Conservation (phyloP, 2,888 invertebrate species). For the Sphecodes monilicornis region DNA sequence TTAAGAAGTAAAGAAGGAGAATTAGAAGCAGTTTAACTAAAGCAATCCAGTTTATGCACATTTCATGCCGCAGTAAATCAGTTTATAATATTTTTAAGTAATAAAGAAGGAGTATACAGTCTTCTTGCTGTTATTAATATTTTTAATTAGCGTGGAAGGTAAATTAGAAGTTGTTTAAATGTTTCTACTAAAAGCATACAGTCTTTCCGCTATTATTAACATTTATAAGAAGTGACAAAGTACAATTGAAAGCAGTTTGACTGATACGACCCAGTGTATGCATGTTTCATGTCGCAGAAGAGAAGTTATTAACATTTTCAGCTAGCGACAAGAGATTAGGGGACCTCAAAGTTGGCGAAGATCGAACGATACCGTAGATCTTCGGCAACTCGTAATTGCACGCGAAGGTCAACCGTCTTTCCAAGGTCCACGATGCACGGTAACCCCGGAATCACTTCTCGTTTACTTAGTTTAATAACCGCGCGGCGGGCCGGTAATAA, state of each 20-base stretch:
- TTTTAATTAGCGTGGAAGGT: too few species aligned
- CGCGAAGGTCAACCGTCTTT: neutral
- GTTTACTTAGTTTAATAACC: conserved; percentile 32
- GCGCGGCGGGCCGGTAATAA: conserved; percentile 1
- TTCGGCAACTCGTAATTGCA: conserved; percentile 17
- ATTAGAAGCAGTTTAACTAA: too few species aligned
- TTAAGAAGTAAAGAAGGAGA: too few species aligned
- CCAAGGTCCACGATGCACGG: neutral
- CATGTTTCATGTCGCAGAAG: neutral
- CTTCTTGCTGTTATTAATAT: too few species aligned
- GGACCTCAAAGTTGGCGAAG: neutral
- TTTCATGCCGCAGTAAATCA: too few species aligned
- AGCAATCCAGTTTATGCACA: too few species aligned
- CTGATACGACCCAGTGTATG: neutral
- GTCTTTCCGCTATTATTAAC: too few species aligned
- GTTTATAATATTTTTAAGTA: too few species aligned
- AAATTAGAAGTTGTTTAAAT: too few species aligned
- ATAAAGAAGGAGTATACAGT: too few species aligned
- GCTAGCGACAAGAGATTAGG: neutral
- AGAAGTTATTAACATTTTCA: neutral
- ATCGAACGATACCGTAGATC: conserved; percentile 27
- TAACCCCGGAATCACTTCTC: conserved; percentile 20
- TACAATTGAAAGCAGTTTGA: neutral
- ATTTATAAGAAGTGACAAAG: too few species aligned
- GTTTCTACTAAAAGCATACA: too few species aligned